Evolutionary conservation across 2,888 invertebrate species (phyloP).

Genomic region (Girardia tigrina): DNA sequence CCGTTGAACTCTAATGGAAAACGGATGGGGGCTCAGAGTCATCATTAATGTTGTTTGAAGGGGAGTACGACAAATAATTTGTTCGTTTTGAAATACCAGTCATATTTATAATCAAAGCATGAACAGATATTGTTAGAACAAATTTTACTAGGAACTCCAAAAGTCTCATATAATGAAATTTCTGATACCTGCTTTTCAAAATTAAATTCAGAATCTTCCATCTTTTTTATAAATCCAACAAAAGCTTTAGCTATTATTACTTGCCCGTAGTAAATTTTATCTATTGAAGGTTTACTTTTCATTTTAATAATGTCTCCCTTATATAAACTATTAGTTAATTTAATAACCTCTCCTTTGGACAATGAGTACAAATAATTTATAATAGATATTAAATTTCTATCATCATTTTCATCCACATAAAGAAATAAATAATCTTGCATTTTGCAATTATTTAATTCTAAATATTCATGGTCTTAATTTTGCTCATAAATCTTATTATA

Average conservation of each 20-base stretch:
- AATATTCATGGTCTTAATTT: conserved; percentile 34
- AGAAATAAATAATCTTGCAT: conserved; percentile 49
- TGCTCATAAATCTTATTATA: conserved; percentile 47
- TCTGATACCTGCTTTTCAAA: too few relatives aligned
- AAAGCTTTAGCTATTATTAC: conserved; percentile 33
- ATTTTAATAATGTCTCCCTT: conserved; percentile 44
- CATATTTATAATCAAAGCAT: too few relatives aligned
- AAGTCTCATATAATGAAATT: too few relatives aligned
- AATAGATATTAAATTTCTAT: conserved; percentile 43
- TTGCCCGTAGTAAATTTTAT: conserved; percentile 42
- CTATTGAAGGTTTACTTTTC: conserved; percentile 33
- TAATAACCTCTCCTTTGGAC: conserved; percentile 40
- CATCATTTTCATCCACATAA: conserved; percentile 43
- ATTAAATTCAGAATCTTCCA: not conserved
- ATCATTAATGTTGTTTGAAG: too few relatives aligned
- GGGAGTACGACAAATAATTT: too few relatives aligned
- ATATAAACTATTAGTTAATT: conserved; percentile 46
- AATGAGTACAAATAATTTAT: conserved; percentile 38
- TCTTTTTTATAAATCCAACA: conserved; percentile 2
- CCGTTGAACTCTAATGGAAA: too few relatives aligned
- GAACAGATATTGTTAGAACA: too few relatives aligned
- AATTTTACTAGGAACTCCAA: too few relatives aligned
- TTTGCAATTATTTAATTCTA: conserved; percentile 32
- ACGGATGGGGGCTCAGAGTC: too few relatives aligned
- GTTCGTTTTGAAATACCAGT: too few relatives aligned